These are phyloP conservation scores for Mus pahari DNA, from an alignment of 2,113 vertebrate species.

Conservation along the genomic window DNA sequence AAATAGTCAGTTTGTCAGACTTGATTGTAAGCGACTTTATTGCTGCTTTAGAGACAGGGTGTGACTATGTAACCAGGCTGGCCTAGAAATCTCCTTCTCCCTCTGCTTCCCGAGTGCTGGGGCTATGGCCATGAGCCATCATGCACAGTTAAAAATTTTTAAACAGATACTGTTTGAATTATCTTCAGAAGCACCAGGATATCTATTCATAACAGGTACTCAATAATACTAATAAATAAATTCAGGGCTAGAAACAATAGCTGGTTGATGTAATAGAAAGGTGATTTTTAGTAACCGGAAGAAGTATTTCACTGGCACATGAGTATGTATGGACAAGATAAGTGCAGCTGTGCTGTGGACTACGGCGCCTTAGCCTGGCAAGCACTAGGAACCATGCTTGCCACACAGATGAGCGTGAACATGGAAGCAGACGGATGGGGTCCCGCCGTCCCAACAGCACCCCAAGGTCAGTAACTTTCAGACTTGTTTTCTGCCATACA, in stretches of 20 bases:
- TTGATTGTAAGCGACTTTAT: not conserved
- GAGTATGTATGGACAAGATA: not conserved
- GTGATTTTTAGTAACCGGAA: not conserved
- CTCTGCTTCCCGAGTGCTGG: not conserved
- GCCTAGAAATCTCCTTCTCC: not conserved
- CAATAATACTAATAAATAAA: not conserved
- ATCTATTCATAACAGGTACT: not conserved
- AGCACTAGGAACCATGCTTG: not conserved
- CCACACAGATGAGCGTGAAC: not conserved
- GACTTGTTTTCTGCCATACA: not conserved
- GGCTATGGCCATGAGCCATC: not conserved
- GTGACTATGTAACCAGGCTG: not conserved
- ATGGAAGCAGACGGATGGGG: accelerated
- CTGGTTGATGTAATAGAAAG: slow-evolving; percentile 1
- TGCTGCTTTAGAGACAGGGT: not conserved
- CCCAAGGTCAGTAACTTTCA: not conserved
- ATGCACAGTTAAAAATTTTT: not conserved
- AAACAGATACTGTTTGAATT: slow-evolving; percentile 5
- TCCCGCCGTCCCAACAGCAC: not conserved
- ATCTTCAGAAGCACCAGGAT: slow-evolving; percentile 40
- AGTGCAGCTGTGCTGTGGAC: not conserved
- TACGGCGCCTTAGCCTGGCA: not conserved
- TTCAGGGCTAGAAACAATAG: not conserved
- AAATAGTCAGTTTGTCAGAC: not conserved
- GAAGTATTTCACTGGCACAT: not conserved